Evolutionary conservation across 2,888 invertebrate species (phyloP), one percentile per base, ranked within the genome.

Genomic region (Lycophotia porphyrea): DNA sequence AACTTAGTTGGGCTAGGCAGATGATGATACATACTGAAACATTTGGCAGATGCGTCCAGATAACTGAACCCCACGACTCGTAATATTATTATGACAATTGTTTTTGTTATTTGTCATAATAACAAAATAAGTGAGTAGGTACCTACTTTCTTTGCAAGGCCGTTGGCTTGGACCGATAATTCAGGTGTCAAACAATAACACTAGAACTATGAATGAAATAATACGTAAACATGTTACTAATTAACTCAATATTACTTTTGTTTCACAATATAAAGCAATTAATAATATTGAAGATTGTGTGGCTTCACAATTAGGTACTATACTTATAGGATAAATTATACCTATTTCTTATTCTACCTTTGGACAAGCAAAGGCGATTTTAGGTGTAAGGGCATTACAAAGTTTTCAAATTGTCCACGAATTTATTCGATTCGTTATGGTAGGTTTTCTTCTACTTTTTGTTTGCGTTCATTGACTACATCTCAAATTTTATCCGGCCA

Each of bases 261-360:
- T 82, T 78, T 72, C 82, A 58, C 61, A 82, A 81, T 47, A 55
- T 70, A 80, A 39, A 55, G 52, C 27, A 55, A 78, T 75, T 74
- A 63, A 52, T 60, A 44, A 60, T 21, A 39, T 27, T 39, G 24
- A 60, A 49, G 58, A 27, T 44, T 71, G n/a, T 71, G 5, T 63
- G 49, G 36, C 34, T 49, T 71, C 71, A 61, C 5, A 61, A n/a
- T n/a, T 39, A 39, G 13, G 49, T 39, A 47, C 15, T 2, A 5
- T 21, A 60, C 5, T 36, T 5, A 36, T 21, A 15, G 15, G 15
- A 1, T 61, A 36, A n/a, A n/a, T 24, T 61, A 36, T 31, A 58
- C 18, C 34, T 31, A 71, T 5, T 36, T 27, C 1, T 31, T n/a
- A 24, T 39, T 31, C 4, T 58, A 31, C 60, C 31, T 24, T 61